phyloP scores from a whole-genome alignment of 2,797 vertebrate species.

The Australoheros facetus region DNA sequence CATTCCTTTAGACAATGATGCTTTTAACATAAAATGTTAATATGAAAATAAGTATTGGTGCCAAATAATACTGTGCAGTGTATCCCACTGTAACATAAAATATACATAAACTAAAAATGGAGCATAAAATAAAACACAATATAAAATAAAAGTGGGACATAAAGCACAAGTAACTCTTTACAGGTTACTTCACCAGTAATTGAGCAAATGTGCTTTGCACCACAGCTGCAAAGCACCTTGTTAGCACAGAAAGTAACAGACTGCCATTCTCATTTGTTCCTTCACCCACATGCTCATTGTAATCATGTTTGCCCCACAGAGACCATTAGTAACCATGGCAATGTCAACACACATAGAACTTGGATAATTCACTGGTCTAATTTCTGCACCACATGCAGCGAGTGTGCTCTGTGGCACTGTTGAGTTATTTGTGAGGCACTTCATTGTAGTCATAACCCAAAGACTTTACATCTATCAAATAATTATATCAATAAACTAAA shows the following conservation, averaged over 20 bases:
- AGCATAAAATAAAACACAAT: neutral
- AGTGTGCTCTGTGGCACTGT: constrained; percentile 4
- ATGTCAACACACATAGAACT: constrained; percentile 11
- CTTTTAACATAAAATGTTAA: neutral
- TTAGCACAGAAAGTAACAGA: neutral
- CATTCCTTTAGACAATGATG: neutral
- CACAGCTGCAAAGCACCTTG: neutral
- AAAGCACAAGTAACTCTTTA: neutral
- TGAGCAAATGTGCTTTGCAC: neutral
- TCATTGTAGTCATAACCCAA: neutral
- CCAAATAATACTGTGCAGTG: neutral
- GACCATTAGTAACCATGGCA: neutral
- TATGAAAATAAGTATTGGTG: neutral
- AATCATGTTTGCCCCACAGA: constrained; percentile 21
- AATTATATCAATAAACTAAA: neutral
- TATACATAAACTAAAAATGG: neutral
- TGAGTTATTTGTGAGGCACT: neutral
- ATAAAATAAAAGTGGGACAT: neutral
- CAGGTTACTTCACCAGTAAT: neutral
- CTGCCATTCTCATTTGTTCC: constrained; percentile 4
- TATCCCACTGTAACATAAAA: neutral
- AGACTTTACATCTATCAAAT: neutral
- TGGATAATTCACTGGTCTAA: constrained; percentile 9
- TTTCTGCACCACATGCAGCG: constrained; percentile 5
- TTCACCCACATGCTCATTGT: constrained; percentile 8